Evolutionary conservation across 2,888 invertebrate genomes (phyloP), one percentile per base, ranked within the genome.

Genomic region (Drosophila pegasa): DNA sequence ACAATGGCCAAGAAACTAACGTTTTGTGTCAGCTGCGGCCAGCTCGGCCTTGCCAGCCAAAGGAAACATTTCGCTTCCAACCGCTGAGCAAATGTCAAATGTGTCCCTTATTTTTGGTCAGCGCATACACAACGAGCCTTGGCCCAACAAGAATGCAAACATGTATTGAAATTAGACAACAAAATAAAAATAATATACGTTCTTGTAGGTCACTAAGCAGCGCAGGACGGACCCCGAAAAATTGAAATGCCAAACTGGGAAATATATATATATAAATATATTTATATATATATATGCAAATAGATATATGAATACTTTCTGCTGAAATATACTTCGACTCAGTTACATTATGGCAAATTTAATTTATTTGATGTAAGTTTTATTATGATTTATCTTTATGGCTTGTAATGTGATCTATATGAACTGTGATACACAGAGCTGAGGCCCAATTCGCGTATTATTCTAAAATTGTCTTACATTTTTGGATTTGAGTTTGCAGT

Each of bases 51-150:
- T 76, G 67, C 38, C 27, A 54, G 20, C 29, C 16, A 57, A 65
- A 45, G 31, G 31, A 57, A 38, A 55, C 50, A 27, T 37, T 51
- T 71, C 51, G 71, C 59, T 43, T 63, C 59, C 59, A 59, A 59
- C 57, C 7, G 29, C 57, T 60, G 50, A 60, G 60, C 40, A 71
- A 75, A 76, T 75, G 75, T 75, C 72, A 75, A 75, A 59, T 69
- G 71, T 71, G 66, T 62, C 58, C 55, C 48, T 66, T 58, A 43
- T 56, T 38, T 38, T 55, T 52, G 41, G 68, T 31, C 33, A 57
- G 33, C 50, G 18, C 63, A 70, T 63, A 64, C 35, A 18, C 10
- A 29, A 27, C 33, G 9, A 61, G 25, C n/a, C 22, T 14, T 25
- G 35, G 22, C 6, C 37, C 22, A 33, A 14, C 33, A 33, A 51